Evolutionary conservation across 1,140 invertebrate species (phyloP).

Genomic region (Euura saliciscinereae): DNA sequence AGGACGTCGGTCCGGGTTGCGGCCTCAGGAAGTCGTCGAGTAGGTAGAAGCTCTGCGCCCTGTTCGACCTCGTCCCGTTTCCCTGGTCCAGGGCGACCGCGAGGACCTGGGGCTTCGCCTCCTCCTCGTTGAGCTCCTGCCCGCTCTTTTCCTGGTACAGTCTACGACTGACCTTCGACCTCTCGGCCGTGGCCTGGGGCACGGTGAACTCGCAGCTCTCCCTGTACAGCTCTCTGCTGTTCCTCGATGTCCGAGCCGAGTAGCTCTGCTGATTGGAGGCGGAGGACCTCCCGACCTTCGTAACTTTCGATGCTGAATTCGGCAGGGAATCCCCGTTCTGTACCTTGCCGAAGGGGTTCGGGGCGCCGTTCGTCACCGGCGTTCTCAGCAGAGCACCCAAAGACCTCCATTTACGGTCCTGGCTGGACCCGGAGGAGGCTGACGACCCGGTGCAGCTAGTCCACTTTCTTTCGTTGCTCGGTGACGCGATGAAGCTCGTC

Average conservation of each 20-base stretch:
- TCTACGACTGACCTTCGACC: constrained; percentile 46
- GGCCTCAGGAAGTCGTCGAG: constrained; percentile 62
- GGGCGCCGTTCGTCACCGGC: constrained; percentile 39
- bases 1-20: constrained; percentile 33
- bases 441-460: constrained; percentile 44
- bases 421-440: constrained; percentile 21
- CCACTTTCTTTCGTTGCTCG: constrained; percentile 48
- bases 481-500: constrained; percentile 29
- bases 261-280: constrained; percentile 35
- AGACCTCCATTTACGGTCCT: constrained; percentile 59
- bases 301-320: constrained; percentile 20
- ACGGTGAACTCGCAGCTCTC: constrained; percentile 42
- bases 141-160: constrained; percentile 38
- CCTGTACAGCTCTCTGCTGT: constrained; percentile 30
- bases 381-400: constrained; percentile 58
- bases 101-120: constrained; percentile 13
- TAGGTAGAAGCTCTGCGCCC: constrained; percentile 61
- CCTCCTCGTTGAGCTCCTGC: constrained; percentile 26
- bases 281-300: constrained; percentile 23
- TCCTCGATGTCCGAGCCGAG: constrained; percentile 38
- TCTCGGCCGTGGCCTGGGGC: constrained; percentile 22
- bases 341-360: constrained; percentile 39
- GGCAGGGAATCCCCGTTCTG: constrained; percentile 17
- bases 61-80: constrained; percentile 39
- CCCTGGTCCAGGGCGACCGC: constrained; percentile 5